These are phyloP conservation scores for Papilio polytes DNA, from an alignment of 1,140 invertebrate species.

Conservation along the genomic window DNA sequence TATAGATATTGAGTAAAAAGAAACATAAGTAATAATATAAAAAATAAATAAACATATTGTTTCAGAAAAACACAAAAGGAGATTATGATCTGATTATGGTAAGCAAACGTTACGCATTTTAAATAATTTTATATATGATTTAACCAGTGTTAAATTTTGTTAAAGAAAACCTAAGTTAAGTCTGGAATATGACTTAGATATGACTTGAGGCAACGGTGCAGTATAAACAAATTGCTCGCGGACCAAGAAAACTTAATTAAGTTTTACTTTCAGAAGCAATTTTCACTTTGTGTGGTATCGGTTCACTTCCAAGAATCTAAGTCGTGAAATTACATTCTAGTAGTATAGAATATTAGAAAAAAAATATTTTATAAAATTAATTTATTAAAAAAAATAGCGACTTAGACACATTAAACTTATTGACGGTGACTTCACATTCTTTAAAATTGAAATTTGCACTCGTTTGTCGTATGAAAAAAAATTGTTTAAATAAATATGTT, in stretches of 20 bases:
- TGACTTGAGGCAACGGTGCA: conserved; percentile 17
- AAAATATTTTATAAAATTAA: no score
- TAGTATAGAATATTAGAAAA: neutral
- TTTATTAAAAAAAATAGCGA: no score
- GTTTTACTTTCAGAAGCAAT: conserved; percentile 39
- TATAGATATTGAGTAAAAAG: neutral
- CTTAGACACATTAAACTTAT: no score
- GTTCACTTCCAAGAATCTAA: conserved; percentile 17
- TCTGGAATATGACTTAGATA: conserved; percentile 2
- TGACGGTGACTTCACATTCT: neutral
- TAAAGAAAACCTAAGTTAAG: neutral
- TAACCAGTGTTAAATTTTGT: neutral
- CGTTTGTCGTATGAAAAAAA: neutral
- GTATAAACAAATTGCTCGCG: conserved; percentile 34
- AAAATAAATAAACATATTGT: no score
- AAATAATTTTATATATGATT: neutral
- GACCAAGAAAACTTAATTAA: conserved; percentile 37
- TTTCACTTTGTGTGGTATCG: conserved; percentile 36
- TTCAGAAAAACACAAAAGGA: no score
- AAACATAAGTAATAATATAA: neutral
- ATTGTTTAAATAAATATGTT: neutral
- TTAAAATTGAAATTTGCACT: neutral
- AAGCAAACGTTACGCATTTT: neutral
- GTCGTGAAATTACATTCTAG: conserved; percentile 1
- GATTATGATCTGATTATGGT: neutral